phyloP scores from a whole-genome alignment of 2,113 vertebrate genomes.

The Patagioenas fasciata region DNA sequence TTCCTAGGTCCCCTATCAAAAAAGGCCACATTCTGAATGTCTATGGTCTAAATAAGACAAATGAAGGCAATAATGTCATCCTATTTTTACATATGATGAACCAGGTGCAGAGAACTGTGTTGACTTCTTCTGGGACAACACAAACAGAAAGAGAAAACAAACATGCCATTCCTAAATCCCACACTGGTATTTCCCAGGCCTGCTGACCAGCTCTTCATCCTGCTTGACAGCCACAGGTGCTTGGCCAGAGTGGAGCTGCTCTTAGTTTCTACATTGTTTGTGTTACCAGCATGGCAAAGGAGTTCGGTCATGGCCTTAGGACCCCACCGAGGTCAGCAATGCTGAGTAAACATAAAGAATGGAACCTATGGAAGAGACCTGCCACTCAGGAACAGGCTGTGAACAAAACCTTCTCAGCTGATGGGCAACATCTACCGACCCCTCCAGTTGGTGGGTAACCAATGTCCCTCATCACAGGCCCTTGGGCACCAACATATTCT shows the following conservation, averaged over 20 bases:
- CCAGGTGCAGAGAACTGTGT: neutral
- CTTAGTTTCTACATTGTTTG: neutral
- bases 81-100: neutral
- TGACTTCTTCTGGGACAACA: neutral
- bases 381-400: neutral
- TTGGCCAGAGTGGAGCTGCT: neutral
- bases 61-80: neutral
- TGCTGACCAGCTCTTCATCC: neutral
- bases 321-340: neutral
- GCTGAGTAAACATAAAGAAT: neutral
- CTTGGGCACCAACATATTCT: neutral
- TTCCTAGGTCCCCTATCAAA: neutral
- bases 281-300: neutral
- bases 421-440: neutral
- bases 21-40: neutral
- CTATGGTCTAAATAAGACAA: neutral
- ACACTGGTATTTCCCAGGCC: neutral
- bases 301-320: fast-evolving
- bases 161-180: neutral
- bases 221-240: neutral
- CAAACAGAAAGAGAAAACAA: neutral
- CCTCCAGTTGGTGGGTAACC: neutral
- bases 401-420: neutral
- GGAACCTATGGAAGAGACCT: too few species aligned
- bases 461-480: too few species aligned